These are phyloP conservation scores for Heliconius sara DNA, from an alignment of 2,888 invertebrate genomes.

Conservation along the genomic window DNA sequence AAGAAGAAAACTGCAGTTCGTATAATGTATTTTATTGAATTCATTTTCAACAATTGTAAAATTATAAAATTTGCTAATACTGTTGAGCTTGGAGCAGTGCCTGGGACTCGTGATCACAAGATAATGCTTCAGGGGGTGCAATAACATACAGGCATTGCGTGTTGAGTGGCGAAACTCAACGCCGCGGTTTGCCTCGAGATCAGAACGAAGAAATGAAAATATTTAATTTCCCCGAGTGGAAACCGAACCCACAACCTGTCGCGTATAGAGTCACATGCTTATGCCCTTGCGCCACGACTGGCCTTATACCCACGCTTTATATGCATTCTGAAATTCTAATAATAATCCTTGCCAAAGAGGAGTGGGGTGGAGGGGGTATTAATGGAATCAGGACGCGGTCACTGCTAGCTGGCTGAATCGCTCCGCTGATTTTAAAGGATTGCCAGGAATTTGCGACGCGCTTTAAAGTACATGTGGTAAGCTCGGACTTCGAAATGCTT, in stretches of 20 bases:
- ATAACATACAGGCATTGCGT: no score
- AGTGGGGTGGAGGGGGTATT: conserved; percentile 58
- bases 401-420: conserved; percentile 60
- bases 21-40: no score
- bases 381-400: conserved; percentile 72
- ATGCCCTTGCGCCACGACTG: not conserved
- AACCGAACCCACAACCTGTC: not conserved
- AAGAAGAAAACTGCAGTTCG: no score
- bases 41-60: no score
- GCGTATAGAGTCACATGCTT: not conserved
- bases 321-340: conserved; percentile 15
- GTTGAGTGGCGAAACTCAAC: no score
- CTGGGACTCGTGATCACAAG: no score
- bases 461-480: conserved; percentile 59
- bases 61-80: no score
- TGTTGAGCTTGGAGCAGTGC: no score
- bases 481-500: conserved; percentile 55
- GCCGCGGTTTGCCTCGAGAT: not conserved
- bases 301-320: not conserved
- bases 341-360: conserved; percentile 37
- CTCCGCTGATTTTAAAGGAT: conserved; percentile 72
- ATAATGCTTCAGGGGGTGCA: no score
- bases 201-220: not conserved
- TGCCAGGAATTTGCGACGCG: conserved; percentile 63
- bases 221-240: not conserved